Evolutionary conservation across 2,797 vertebrate species (phyloP).

Genomic region (Liparis tanakae): DNA sequence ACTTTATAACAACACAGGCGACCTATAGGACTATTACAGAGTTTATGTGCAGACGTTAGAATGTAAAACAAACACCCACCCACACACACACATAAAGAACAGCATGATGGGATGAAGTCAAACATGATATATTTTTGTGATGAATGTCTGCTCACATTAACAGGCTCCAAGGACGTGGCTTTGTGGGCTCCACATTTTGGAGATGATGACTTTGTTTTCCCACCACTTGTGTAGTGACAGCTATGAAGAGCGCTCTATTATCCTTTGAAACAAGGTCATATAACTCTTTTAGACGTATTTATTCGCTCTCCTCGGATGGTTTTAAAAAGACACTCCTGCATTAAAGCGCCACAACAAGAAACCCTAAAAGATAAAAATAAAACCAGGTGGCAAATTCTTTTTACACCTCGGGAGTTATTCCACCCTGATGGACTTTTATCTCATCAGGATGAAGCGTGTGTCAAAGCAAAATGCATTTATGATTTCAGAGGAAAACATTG

Average conservation of each 20-base stretch:
- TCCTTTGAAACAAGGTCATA: constrained; percentile 26
- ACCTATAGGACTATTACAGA: neutral
- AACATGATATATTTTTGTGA: constrained; percentile 17
- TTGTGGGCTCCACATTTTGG: constrained; percentile 8
- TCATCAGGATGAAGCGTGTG: constrained; percentile 27
- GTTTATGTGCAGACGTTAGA: constrained; percentile 41
- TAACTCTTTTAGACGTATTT: constrained; percentile 17
- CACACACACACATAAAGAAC: constrained; percentile 9
- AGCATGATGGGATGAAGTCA: neutral
- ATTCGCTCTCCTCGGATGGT: constrained; percentile 11
- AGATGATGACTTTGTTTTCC: constrained; percentile 26
- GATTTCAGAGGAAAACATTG: constrained; percentile 21
- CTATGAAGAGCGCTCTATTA: constrained; percentile 5
- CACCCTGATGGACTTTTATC: constrained; percentile 13
- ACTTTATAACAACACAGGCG: neutral
- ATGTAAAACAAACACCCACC: constrained; percentile 3
- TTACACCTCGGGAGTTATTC: constrained; percentile 11
- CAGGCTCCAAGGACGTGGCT: constrained; percentile 2
- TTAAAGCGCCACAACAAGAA: neutral
- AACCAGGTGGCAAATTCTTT: neutral
- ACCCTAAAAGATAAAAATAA: neutral
- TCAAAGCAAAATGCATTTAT: constrained; percentile 29
- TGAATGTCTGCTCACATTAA: constrained; percentile 4
- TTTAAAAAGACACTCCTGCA: constrained; percentile 1
- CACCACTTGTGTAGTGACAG: constrained; percentile 9